Conservation (phyloP, 2,113 vertebrate species). For the Oxygymnocypris stewartii region DNA sequence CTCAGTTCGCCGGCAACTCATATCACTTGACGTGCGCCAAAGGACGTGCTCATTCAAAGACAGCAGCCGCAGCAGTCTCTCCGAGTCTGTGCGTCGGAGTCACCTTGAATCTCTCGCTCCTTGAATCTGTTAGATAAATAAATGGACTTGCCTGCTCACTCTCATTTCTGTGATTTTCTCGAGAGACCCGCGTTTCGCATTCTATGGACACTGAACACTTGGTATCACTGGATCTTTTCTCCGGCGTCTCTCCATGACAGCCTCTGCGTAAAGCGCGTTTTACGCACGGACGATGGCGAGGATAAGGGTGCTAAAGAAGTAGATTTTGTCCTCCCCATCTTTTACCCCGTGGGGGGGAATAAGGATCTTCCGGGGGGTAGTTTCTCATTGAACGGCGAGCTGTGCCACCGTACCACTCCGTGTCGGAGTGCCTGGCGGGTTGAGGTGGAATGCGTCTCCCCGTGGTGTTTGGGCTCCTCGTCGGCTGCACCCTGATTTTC, state of each 20-base stretch:
- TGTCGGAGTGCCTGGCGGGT: constrained; percentile 53
- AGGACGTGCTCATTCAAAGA: constrained; percentile 63
- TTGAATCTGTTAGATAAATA: constrained; percentile 85
- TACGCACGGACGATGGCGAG: constrained; percentile 76
- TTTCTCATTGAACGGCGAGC: constrained; percentile 52
- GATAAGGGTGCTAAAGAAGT: constrained; percentile 69
- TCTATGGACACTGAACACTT: constrained; percentile 68
- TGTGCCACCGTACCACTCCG: constrained; percentile 59
- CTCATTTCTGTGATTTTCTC: constrained; percentile 71
- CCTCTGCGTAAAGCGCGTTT: constrained; percentile 55
- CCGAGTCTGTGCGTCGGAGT: constrained; percentile 61
- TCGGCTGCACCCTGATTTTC: constrained; percentile 83
- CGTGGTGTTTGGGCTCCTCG: constrained; percentile 72
- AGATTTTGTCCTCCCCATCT: constrained; percentile 67
- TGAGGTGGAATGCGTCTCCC: constrained; percentile 85
- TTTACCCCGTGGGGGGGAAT: constrained; percentile 67
- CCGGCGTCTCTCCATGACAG: constrained; percentile 49
- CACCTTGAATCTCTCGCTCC: constrained; percentile 52
- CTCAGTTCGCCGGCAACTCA: constrained; percentile 83
- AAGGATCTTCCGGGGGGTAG: constrained; percentile 52
- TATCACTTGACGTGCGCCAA: constrained; percentile 78
- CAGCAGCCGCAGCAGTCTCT: constrained; percentile 63
- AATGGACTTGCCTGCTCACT: constrained; percentile 84
- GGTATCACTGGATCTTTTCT: constrained; percentile 44
- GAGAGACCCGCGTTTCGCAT: constrained; percentile 70